Evolutionary conservation across 2,113 vertebrate species (phyloP).

Genomic region (Irena cyanogastra): DNA sequence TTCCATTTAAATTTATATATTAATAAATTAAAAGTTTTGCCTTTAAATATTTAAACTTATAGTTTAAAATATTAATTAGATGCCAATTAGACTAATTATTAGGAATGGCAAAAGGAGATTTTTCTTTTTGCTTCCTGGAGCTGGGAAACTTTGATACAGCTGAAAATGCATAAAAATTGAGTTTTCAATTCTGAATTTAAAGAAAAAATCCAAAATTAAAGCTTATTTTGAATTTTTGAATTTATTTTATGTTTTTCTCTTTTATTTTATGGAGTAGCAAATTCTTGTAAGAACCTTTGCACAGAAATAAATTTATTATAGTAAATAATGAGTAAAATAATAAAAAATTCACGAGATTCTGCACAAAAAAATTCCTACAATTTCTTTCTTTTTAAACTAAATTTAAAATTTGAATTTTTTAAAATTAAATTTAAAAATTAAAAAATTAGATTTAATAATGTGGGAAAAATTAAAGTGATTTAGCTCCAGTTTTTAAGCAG

Average conservation of each 20-base stretch:
- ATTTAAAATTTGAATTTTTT: neutral
- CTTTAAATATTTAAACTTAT: neutral
- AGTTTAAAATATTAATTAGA: neutral
- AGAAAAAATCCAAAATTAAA: neutral
- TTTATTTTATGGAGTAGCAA: neutral
- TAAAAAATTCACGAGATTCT: neutral
- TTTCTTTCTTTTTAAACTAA: neutral
- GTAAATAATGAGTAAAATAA: neutral
- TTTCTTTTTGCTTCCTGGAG: neutral
- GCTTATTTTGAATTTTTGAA: rapidly evolving
- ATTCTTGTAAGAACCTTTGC: neutral
- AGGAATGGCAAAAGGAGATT: neutral
- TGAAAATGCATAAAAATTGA: neutral
- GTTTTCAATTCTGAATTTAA: neutral
- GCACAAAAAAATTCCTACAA: rapidly evolving
- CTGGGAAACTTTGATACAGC: neutral
- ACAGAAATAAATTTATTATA: rapidly evolving
- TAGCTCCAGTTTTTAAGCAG: neutral
- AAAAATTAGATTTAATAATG: too few species aligned
- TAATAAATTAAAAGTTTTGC: neutral
- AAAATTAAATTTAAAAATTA: neutral
- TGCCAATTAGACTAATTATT: too few species aligned
- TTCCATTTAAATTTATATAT: neutral
- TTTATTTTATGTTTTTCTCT: neutral
- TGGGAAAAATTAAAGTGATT: too few species aligned